Evolutionary conservation across 2,113 vertebrate genomes (phyloP).

Genomic region (Ondatra zibethicus): DNA sequence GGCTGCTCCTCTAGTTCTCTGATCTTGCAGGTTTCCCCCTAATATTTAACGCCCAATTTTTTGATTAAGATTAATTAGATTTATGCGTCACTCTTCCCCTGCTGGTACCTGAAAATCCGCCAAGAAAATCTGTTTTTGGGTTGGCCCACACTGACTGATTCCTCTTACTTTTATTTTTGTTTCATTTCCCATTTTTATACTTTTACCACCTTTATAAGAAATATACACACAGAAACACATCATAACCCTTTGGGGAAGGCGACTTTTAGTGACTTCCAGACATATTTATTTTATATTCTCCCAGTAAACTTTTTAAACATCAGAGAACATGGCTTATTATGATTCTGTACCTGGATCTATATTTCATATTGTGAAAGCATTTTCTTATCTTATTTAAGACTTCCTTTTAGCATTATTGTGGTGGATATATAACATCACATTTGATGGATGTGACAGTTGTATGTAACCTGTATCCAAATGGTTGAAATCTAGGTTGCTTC

Average conservation of each 20-base stretch:
- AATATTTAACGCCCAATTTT: too few relatives aligned
- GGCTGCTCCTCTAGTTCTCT: too few relatives aligned
- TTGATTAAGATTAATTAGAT: too few relatives aligned
- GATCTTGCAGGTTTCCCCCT: too few relatives aligned
- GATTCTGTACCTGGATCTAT: not conserved
- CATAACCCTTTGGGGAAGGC: not conserved
- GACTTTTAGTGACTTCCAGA: slow-evolving; percentile 1
- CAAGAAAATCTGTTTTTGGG: not conserved
- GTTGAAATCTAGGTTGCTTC: not conserved
- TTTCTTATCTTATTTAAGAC: slow-evolving; percentile 36
- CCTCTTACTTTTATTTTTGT: not conserved
- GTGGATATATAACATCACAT: not conserved
- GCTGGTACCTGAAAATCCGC: not conserved
- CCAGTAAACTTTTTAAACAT: not conserved
- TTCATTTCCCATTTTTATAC: slow-evolving; percentile 36
- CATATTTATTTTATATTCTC: slow-evolving; percentile 2
- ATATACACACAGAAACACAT: slow-evolving; percentile 2
- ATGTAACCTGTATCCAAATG: not conserved
- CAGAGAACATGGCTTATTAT: not conserved
- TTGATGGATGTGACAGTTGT: not conserved
- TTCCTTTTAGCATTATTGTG: not conserved
- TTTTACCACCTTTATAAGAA: slow-evolving; percentile 18
- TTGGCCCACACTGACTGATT: not conserved
- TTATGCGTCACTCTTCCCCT: too few relatives aligned
- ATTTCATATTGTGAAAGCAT: not conserved